Base-by-base conservation (phyloP, 2,888 invertebrate genomes). In the Sthenelais limicola region DNA sequence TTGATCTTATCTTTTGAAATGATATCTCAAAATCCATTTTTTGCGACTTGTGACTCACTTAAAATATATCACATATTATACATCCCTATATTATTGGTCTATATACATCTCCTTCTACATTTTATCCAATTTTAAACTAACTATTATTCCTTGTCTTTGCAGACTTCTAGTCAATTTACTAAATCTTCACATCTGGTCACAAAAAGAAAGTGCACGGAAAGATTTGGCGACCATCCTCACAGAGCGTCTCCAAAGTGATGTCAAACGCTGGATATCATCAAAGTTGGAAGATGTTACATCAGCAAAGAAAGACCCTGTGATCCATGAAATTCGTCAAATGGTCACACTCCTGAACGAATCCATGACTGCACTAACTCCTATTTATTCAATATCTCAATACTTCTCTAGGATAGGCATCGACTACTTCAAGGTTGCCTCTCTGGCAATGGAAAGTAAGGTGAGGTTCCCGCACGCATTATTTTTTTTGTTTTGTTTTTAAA, bases 401-500 rank as follows among this genome's bases (percentile, higher is more conserved):
- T 85, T 80, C 76, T 73, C 68, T n/a, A 69, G 76, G 5, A 75
- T 86, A 12, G 80, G 80, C 26, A 79, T 86, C 51, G 80, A 83
- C 72, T 86, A 83, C 76, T 85, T 82, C 80, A 79, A 81, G 30
- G 68, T 79, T 0, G 80, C 82, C 21, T 80, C 83, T 24, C 76
- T 84, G 35, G 78, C 79, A 35, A 73, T 82, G 21, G 85, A 86
- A 54, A 81, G 79, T 70, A 81, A 80, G 81, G 85, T 85, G 76
- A 58, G 48, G 32, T 56, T 4, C 12, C 24, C 4, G 32, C 30
- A 9, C 38, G 38, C n/a, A 21, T n/a, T 49, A 12, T 43, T 43
- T 43, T 9, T 12, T 9, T 43, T 43, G 43, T 43, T 43, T 43
- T n/a, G n/a, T n/a, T n/a, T n/a, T n/a, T n/a, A n/a, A n/a, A n/a